Percentiles rank a stretch among this genome's conserved stretches.
These are phyloP conservation scores for Charanyca ferruginea DNA, from an alignment of 2,888 invertebrate genomes.

Conservation along the genomic window DNA sequence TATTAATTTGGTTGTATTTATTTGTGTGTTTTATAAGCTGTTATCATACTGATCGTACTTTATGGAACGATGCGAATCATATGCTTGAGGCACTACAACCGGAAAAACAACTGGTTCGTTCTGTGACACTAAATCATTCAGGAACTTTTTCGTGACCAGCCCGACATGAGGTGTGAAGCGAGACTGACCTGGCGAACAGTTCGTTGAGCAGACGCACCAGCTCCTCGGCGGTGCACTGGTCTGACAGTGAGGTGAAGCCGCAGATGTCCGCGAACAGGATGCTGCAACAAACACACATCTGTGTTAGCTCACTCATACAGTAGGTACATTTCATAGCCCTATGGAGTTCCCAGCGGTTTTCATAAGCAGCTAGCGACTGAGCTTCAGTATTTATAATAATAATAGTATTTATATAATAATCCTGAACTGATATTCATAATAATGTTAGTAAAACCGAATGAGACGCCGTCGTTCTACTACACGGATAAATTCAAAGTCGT, in stretches of 20 bases:
- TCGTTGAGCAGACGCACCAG: slow-evolving; percentile 97
- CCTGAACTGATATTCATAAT: slow-evolving; percentile 2
- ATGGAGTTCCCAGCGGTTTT: not conserved
- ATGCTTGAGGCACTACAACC: too few relatives aligned
- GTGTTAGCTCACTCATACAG: not conserved
- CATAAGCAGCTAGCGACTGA: not conserved
- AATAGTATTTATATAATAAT: too few relatives aligned
- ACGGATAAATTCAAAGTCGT: not conserved
- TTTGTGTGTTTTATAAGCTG: too few relatives aligned
- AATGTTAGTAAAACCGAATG: not conserved
- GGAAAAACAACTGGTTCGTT: too few relatives aligned
- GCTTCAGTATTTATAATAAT: too few relatives aligned
- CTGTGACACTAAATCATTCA: not conserved
- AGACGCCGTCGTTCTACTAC: too few relatives aligned
- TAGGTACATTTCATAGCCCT: not conserved
- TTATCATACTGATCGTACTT: not conserved
- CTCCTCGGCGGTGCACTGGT: slow-evolving; percentile 98
- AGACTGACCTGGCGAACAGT: slow-evolving; percentile 95
- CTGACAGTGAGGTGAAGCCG: slow-evolving; percentile 97
- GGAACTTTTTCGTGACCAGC: too few relatives aligned
- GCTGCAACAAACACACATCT: slow-evolving; percentile 89
- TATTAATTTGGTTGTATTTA: not conserved
- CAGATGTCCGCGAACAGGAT: slow-evolving; percentile 98
- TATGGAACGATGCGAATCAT: too few relatives aligned
- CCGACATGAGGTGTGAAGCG: not conserved